These are phyloP conservation scores for Coenonympha arcania DNA, from an alignment of 2,888 invertebrate species.

Conservation along the genomic window DNA sequence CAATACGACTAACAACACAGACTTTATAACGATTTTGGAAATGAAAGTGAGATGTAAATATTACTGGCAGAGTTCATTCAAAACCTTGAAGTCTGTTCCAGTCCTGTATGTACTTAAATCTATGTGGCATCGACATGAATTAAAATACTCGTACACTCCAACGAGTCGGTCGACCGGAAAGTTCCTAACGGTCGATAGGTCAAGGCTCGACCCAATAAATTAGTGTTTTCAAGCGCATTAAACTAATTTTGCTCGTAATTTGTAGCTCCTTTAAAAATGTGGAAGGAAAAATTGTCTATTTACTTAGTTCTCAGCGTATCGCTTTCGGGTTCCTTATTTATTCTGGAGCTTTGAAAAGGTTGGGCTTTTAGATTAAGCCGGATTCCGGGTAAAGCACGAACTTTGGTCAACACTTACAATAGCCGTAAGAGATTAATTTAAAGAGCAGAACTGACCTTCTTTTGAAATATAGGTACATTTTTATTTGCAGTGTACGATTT, in stretches of 20 bases:
- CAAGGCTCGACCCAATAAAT: constrained; percentile 3
- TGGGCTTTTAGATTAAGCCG: background rate
- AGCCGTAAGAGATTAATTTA: background rate
- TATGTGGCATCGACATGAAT: background rate
- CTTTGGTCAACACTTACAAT: constrained; percentile 2
- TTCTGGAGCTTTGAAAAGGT: constrained; percentile 3
- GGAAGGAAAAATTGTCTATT: background rate
- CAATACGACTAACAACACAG: background rate
- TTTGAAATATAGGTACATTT: background rate
- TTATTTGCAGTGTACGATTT: background rate
- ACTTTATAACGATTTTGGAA: too few relatives aligned
- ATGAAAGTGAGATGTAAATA: too few relatives aligned
- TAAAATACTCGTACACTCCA: background rate
- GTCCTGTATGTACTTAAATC: background rate
- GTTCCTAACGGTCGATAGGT: background rate
- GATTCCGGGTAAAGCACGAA: constrained; percentile 3
- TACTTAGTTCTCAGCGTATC: background rate
- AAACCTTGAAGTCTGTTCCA: background rate
- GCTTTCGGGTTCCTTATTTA: constrained; percentile 4
- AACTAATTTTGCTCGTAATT: background rate
- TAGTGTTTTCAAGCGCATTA: background rate
- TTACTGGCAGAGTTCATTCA: too few relatives aligned
- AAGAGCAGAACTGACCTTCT: background rate
- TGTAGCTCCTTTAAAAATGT: background rate
- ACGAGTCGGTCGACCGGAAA: background rate